Conservation (phyloP, 2,888 invertebrate genomes). For the Platycheirus rosarum region DNA sequence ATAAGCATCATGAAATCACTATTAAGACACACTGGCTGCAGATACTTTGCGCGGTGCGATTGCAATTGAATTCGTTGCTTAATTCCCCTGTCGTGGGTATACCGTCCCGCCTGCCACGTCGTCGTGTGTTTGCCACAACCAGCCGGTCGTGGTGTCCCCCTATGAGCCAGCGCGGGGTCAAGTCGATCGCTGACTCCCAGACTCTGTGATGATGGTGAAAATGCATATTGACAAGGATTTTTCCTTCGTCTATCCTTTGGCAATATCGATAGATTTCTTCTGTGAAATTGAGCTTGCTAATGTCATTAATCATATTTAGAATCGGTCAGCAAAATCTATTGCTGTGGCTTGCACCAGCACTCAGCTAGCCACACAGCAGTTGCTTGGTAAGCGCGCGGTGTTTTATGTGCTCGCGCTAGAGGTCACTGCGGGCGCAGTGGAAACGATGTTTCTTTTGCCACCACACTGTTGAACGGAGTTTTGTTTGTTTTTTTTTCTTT, state of each 20-base stretch:
- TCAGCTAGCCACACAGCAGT: slow-evolving; percentile 48
- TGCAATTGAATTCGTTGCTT: slow-evolving; percentile 73
- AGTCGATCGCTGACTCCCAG: slow-evolving; percentile 70
- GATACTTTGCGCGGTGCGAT: slow-evolving; percentile 60
- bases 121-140: slow-evolving; percentile 38
- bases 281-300: slow-evolving; percentile 64
- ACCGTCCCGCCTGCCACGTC: slow-evolving; percentile 23
- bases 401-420: slow-evolving; percentile 59
- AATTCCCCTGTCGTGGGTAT: slow-evolving; percentile 54
- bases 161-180: slow-evolving; percentile 70
- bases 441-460: slow-evolving; percentile 66
- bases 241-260: slow-evolving; percentile 8
- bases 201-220: slow-evolving; percentile 24
- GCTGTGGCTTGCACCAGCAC: background rate
- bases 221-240: slow-evolving; percentile 66
- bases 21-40: slow-evolving; percentile 69
- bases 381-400: slow-evolving; percentile 34
- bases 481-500: slow-evolving; percentile 1
- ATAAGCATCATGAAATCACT: slow-evolving; percentile 73
- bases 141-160: slow-evolving; percentile 71
- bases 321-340: slow-evolving; percentile 72
- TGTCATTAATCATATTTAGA: slow-evolving; percentile 74
- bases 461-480: slow-evolving; percentile 37
- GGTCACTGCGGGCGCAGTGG: slow-evolving; percentile 64
- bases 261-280: slow-evolving; percentile 23